A percentile compares a stretch with the other conserved stretches of the same genome.
These are phyloP conservation scores for Pampusana beccarii DNA, from an alignment of 2,113 vertebrate species.

Conservation along the genomic window DNA sequence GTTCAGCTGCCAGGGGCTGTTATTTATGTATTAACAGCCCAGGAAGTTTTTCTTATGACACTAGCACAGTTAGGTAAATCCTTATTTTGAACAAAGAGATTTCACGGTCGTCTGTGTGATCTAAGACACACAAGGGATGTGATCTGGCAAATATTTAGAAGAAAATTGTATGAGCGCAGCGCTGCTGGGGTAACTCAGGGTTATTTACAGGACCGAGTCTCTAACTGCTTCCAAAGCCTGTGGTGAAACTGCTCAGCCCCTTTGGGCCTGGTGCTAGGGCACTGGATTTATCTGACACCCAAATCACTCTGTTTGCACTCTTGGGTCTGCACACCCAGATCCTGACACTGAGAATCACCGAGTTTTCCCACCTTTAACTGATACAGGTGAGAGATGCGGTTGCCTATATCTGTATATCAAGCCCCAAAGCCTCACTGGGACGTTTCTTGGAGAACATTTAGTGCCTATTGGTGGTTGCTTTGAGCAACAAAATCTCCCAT, in stretches of 20 bases:
- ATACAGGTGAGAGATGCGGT: background rate
- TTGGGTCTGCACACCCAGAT: fast-evolving
- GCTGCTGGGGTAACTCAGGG: no score
- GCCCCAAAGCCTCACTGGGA: fast-evolving
- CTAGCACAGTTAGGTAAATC: background rate
- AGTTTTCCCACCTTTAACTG: background rate
- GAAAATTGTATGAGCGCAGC: background rate
- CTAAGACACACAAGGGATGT: background rate
- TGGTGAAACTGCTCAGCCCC: background rate
- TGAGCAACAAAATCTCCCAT: fast-evolving
- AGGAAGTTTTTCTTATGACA: background rate
- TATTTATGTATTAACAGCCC: fast-evolving
- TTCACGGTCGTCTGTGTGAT: background rate
- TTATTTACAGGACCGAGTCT: fast-evolving
- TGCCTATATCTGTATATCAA: background rate
- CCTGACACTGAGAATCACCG: background rate
- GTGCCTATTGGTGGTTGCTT: background rate
- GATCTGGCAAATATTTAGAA: background rate
- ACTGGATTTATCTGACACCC: background rate
- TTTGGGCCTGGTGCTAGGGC: fast-evolving
- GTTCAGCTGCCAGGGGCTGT: background rate
- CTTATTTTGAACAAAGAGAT: background rate
- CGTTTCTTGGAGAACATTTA: background rate
- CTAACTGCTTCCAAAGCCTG: no score
- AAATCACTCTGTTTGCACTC: fast-evolving